Conservation (phyloP, 2,888 invertebrate genomes). For the Acrocera orbiculus region DNA sequence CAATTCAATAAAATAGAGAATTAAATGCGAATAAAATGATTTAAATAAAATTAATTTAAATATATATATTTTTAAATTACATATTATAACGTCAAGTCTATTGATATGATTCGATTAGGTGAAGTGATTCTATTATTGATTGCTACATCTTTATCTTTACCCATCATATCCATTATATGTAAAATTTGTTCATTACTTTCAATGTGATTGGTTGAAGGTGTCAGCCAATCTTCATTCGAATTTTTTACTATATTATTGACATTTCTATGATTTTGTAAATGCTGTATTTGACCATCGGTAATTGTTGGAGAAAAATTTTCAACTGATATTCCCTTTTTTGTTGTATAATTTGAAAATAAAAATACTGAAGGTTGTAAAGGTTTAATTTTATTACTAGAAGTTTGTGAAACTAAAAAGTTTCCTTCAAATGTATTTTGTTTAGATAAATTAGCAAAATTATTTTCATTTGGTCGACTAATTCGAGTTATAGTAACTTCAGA, state of each 20-base stretch:
- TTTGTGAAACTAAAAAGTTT: slow-evolving; percentile 14
- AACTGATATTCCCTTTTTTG: slow-evolving; percentile 16
- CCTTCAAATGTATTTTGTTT: slow-evolving; percentile 12
- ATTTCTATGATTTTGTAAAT: slow-evolving; percentile 14
- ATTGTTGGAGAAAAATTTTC: neutral
- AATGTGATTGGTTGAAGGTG: no score
- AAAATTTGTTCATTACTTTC: slow-evolving; percentile 5
- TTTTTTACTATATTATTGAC: slow-evolving; percentile 10
- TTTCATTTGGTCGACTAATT: slow-evolving; percentile 2
- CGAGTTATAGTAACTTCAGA: slow-evolving; percentile 9
- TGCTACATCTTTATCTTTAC: slow-evolving; percentile 4
- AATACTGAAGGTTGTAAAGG: slow-evolving; percentile 27
- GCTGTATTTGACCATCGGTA: slow-evolving; percentile 6
- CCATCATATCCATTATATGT: slow-evolving; percentile 5
- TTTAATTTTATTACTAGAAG: slow-evolving; percentile 17
- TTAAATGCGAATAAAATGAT: no score
- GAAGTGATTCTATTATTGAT: slow-evolving; percentile 16
- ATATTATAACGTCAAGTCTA: slow-evolving; percentile 27
- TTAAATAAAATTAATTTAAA: no score
- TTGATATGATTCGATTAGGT: slow-evolving; percentile 23
- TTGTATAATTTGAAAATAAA: slow-evolving; percentile 26
- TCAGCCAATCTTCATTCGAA: slow-evolving; percentile 6
- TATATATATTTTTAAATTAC: neutral
- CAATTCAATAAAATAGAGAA: no score
- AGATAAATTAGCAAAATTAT: slow-evolving; percentile 5